Evolutionary conservation across 2,113 vertebrate species (phyloP).

Genomic region (Dicrurus megarhynchus): DNA sequence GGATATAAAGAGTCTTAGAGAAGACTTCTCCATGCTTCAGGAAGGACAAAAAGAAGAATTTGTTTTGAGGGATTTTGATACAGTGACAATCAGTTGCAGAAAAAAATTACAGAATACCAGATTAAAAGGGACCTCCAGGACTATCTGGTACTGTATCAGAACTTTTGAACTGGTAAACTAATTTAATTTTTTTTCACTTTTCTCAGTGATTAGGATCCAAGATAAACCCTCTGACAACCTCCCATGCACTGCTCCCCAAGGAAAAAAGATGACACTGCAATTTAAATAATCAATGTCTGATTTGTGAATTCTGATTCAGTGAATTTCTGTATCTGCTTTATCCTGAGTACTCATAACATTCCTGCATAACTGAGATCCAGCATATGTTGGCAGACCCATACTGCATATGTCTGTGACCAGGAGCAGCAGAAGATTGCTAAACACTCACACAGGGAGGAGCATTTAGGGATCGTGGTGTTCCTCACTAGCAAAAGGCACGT

Average conservation of each 20-base stretch:
- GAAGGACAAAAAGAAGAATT: neutral
- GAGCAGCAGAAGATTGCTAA: neutral
- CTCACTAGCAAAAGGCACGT: neutral
- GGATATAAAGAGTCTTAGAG: neutral
- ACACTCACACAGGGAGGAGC: neutral
- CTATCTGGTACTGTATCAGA: neutral
- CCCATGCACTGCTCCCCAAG: neutral
- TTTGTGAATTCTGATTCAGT: neutral
- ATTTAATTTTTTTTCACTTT: neutral
- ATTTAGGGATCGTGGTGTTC: fast-evolving
- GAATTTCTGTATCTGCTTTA: neutral
- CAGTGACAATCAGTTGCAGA: neutral
- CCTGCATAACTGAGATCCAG: neutral
- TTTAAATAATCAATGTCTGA: neutral
- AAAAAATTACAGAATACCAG: neutral
- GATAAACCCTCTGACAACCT: neutral
- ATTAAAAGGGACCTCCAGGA: neutral
- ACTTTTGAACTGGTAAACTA: neutral
- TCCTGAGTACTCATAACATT: fast-evolving
- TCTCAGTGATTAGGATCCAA: neutral
- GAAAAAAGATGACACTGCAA: neutral
- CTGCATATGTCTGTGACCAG: neutral
- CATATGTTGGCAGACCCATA: fast-evolving
- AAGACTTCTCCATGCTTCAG: neutral
- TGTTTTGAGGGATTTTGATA: neutral